Conservation (phyloP, 2,113 vertebrate genomes). For the Rafetus swinhoei region DNA sequence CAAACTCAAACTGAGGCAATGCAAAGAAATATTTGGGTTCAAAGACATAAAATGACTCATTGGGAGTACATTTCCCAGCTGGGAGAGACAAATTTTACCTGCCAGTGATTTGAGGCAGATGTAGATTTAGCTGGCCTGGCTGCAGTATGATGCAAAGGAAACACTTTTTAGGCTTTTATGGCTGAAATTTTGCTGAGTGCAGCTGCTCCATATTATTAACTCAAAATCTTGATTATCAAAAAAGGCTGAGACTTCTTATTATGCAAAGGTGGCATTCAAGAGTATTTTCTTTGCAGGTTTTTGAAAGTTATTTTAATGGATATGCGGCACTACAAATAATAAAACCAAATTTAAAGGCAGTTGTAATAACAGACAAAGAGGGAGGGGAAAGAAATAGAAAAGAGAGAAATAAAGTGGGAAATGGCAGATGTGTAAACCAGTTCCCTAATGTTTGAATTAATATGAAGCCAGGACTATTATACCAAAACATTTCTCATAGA, state of each 20-base stretch:
- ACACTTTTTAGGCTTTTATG: constrained; percentile 60
- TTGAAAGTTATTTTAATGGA: constrained; percentile 43
- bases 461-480: neutral
- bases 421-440: neutral
- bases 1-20: constrained; percentile 25
- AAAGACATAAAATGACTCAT: constrained; percentile 65
- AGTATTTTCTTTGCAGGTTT: constrained; percentile 19
- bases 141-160: constrained; percentile 61
- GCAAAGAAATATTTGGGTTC: constrained; percentile 56
- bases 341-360: neutral
- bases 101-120: constrained; percentile 71
- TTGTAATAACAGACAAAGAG: neutral
- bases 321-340: constrained; percentile 12
- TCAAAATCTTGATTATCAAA: constrained; percentile 42
- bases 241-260: constrained; percentile 20
- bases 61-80: constrained; percentile 56
- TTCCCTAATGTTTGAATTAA: neutral
- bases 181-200: constrained; percentile 58
- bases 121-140: constrained; percentile 64
- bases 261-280: constrained; percentile 33
- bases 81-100: constrained; percentile 58
- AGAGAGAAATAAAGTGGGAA: neutral
- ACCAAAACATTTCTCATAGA: neutral
- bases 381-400: neutral
- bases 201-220: constrained; percentile 67